Percentiles rank a stretch among this genome's conserved stretches.
These are phyloP conservation scores for Prunella fulvescens DNA, from an alignment of 2,113 vertebrate species.

Conservation along the genomic window DNA sequence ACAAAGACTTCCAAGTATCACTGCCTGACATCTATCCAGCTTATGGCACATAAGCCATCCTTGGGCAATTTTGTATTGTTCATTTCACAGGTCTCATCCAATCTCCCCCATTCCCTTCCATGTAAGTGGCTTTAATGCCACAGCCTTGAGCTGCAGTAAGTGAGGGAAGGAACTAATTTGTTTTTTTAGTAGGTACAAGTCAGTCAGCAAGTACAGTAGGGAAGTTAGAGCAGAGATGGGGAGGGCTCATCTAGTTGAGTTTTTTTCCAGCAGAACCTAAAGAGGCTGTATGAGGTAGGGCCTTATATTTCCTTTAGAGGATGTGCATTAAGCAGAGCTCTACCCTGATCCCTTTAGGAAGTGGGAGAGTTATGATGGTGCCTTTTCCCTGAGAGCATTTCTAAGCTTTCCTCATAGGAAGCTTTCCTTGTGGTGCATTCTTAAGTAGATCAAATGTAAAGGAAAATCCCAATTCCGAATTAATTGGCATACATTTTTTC, in stretches of 20 bases:
- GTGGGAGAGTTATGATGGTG: background rate
- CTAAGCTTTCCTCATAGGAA: conserved; percentile 58
- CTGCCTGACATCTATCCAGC: background rate
- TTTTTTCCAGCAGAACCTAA: background rate
- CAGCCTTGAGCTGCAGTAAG: background rate
- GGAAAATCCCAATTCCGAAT: conserved; percentile 60
- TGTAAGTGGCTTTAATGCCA: background rate
- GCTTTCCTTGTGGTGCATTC: conserved; percentile 38
- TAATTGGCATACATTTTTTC: conserved; percentile 54
- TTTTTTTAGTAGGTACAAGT: background rate
- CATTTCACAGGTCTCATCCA: background rate
- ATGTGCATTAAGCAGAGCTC: background rate
- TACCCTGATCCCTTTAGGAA: conserved; percentile 21
- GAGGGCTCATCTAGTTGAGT: background rate
- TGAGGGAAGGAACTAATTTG: fast-evolving
- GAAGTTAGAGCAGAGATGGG: background rate
- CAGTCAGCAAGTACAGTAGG: background rate
- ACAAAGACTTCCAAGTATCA: background rate
- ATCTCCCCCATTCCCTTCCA: fast-evolving
- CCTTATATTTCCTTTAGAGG: background rate
- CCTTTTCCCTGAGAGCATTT: conserved; percentile 48
- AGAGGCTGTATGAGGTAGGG: background rate
- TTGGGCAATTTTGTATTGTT: background rate
- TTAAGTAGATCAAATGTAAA: conserved; percentile 60
- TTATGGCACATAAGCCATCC: background rate